Base-by-base conservation (phyloP, 2,888 invertebrate genomes). In the Drosophila testacea region DNA sequence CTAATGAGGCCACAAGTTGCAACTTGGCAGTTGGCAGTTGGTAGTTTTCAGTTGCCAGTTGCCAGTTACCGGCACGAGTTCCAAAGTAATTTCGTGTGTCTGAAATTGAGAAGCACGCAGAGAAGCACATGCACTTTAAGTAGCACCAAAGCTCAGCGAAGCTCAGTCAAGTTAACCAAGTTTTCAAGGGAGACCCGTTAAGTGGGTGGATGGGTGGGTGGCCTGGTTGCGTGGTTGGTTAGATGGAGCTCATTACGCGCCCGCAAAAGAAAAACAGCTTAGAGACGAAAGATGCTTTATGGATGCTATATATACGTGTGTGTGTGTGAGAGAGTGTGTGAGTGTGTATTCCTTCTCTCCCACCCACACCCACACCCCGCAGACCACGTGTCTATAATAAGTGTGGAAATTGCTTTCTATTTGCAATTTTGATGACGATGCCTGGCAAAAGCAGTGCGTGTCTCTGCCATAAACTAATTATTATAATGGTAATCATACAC, bases 341-440 rank as follows among this genome's bases (percentile, higher is more conserved):
- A 27, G 27, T 30, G 48, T 42, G 13, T 28, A 32, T 34, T 27
- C 54, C 48, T 5, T 36, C 10, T 27, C 13, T 34, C 28, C 36
- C 46, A 44, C 32, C 50, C 16, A 16, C 16, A 16, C 16, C 16
- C 16, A 16, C 16, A 16, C 16, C 16, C 16, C 27, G 10, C 54
- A 27, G 36, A 55, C 52, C 50, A 59, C 83, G 83, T 73, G 77
- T 64, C 69, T 77, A 64, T 82, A 80, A 79, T 79, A 76, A 64
- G 70, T 70, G 82, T 77, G 63, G 70, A 77, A 79, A 80, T 77
- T 79, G 77, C 80, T 79, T 82, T 76, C 67, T 73, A 79, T 82
- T 76, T 80, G 80, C 80, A 82, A 82, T 79, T 82, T 73, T 80
- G 79, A 76, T 80, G 61, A 47, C 59, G 60, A 62, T 56, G 63